Evolutionary conservation across 64 coral and sea anemone species (phyloP), one percentile per base, ranked within the genome.

Genomic region (Pocillopora verrucosa): DNA sequence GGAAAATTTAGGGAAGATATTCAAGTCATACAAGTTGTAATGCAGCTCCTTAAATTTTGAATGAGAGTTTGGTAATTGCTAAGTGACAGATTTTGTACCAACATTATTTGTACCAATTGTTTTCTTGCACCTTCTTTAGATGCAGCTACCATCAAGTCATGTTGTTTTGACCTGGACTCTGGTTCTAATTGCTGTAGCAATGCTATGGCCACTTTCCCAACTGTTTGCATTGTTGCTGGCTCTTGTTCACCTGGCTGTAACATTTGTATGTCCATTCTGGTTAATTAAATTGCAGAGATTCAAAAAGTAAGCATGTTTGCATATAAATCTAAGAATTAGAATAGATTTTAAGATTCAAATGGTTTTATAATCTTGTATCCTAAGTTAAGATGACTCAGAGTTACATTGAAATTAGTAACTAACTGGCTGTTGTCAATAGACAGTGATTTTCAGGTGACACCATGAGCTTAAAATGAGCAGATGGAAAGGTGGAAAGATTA

Each of bases 191-290:
- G 74, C 91, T 36, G 63, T 89, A 65, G 73, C 61, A 62, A 88
- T 93, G n/a, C 17, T 99, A 14, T 92, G 76, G 61, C 94, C 91
- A 67, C 24, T 99, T 41, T 95, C 97, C 41, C 78, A 65, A 58
- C 75, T 94, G 34, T 90, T 90, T 84, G 94, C 94, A 26, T 74
- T 93, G 17, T 65, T 95, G 2, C 72, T 95, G 57, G 83, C 86
- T 22, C 64, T 99, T 34, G 89, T 83, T 0, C 91, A 95, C 76
- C n/a, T 91, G 12, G 83, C 93, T 1, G 91, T 99, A 34, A 99
- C 94, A 1, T 89, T 99, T 35, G 17, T 89, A 10, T 99, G 97
- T 64, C 97, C 97, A 4, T 80, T 95, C 24, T 99, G 97, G 97
- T 77, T 99, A 14, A 75, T 99, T 13, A 88, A 91, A 59, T 81